Percentiles rank a stretch among this genome's conserved stretches.
These are phyloP conservation scores for Oryzias sinensis DNA, from an alignment of 2,797 vertebrate species.

Conservation along the genomic window DNA sequence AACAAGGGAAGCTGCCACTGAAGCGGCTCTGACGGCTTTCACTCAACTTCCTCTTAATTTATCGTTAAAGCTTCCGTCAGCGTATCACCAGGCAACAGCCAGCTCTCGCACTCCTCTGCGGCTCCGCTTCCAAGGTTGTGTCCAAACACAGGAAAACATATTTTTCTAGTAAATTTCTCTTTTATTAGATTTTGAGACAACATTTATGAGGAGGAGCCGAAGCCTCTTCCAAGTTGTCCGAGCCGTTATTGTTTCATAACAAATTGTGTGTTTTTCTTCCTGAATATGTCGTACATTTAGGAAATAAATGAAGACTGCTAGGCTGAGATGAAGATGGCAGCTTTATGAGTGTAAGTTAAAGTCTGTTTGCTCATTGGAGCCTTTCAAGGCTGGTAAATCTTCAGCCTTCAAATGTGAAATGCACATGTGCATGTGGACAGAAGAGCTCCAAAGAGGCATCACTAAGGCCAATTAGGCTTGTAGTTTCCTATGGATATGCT, in stretches of 20 bases:
- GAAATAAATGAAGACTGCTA: slow-evolving; percentile 1
- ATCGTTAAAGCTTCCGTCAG: slow-evolving; percentile 38
- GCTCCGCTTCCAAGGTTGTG: neutral
- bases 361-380: slow-evolving; percentile 32
- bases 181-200: neutral
- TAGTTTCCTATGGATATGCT: too few relatives aligned
- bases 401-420: slow-evolving; percentile 24
- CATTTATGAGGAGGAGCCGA: neutral
- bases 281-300: slow-evolving; percentile 1
- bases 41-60: slow-evolving; percentile 30
- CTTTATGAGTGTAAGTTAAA: slow-evolving; percentile 12
- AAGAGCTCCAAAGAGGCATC: slow-evolving; percentile 1
- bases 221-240: neutral
- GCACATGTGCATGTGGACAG: slow-evolving; percentile 4
- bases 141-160: neutral
- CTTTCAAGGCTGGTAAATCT: slow-evolving; percentile 18
- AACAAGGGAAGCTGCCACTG: slow-evolving; percentile 44
- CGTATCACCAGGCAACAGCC: slow-evolving; percentile 50
- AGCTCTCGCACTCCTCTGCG: slow-evolving; percentile 15
- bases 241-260: neutral
- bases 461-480: neutral
- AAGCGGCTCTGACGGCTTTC: slow-evolving; percentile 66
- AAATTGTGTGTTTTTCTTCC: neutral
- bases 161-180: neutral
- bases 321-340: slow-evolving; percentile 12